Percentiles rank a stretch among this genome's conserved stretches.
These are phyloP conservation scores for Anastatus disparis DNA, from an alignment of 1,140 invertebrate species.

Conservation along the genomic window DNA sequence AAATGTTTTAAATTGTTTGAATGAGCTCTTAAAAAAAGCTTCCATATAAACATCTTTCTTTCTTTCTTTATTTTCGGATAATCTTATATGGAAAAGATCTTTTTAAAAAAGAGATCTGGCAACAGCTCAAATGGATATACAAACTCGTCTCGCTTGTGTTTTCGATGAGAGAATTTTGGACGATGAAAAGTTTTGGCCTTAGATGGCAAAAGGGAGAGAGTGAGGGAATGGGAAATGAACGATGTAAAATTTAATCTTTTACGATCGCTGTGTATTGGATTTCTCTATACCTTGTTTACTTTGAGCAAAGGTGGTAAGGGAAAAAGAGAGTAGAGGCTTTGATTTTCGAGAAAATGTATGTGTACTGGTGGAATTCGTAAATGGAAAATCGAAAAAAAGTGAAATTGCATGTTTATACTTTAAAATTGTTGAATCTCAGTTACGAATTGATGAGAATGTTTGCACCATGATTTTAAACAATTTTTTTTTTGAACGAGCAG, in stretches of 20 bases:
- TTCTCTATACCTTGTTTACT: constrained; percentile 15
- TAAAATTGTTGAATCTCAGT: too few relatives aligned
- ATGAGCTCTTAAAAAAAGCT: too few relatives aligned
- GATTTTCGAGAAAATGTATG: not conserved
- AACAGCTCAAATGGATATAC: constrained; percentile 31
- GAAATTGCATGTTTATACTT: constrained; percentile 20
- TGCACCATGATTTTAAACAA: too few relatives aligned
- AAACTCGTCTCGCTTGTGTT: constrained; percentile 27
- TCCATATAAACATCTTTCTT: too few relatives aligned
- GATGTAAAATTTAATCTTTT: constrained; percentile 35
- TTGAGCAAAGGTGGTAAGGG: too few relatives aligned
- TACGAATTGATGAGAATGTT: too few relatives aligned
- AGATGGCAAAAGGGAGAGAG: constrained; percentile 10
- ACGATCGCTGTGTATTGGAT: constrained; percentile 13
- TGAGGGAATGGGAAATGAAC: constrained; percentile 27
- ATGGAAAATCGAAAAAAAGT: too few relatives aligned
- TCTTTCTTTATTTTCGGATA: too few relatives aligned
- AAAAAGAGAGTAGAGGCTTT: too few relatives aligned
- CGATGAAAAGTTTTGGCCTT: constrained; percentile 15
- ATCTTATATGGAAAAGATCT: too few relatives aligned
- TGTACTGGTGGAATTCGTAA: not conserved
- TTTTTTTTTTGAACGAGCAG: too few relatives aligned
- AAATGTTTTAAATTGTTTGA: too few relatives aligned
- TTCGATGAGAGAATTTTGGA: not conserved
- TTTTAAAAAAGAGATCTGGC: constrained; percentile 21